Evolutionary conservation across 2,113 vertebrate genomes (phyloP), one percentile per base, ranked within the genome.

Genomic region (Dicentrarchus labrax): DNA sequence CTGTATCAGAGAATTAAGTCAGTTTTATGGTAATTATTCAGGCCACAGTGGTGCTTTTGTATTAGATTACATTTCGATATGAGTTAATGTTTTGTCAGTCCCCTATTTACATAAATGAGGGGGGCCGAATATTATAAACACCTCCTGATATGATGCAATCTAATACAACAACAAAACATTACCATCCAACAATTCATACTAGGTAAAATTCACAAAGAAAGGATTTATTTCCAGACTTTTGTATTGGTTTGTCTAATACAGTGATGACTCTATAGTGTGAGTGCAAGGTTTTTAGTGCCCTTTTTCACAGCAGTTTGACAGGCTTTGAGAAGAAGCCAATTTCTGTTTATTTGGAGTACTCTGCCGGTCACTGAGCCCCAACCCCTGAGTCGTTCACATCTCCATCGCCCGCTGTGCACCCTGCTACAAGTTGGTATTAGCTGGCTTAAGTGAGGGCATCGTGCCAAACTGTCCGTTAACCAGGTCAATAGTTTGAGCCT

Each of bases 391-490:
- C 4, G 3, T 45, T 68, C 61, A 54, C 75, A 39, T 53, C 36
- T 45, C 43, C 41, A 17, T 30, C 9, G 59, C 65, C 57, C 47
- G 1, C 56, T 53, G 43, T 72, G 22, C 43, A 30, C 57, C 39
- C 30, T 48, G 45, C 47, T 80, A 36, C 72, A 50, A 72, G 76
- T 76, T 47, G 75, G 75, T 62, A 76, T 80, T 82, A 75, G 72
- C 56, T 72, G 17, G 17, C 6, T 60, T 2, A 74, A 61, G 8
- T 22, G 24, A 38, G 45, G 83, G 78, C 65, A 51, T 5, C 17
- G 22, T 51, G 80, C 87, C 87, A 84, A 66, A 45, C 15, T 78
- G 24, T 43, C 70, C 77, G 84, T 91, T 86, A 80, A 60, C 60
- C 56, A 41, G 41, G 78, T 47, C 91, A 51, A 17, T 83, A 72